phyloP scores from a whole-genome alignment of 2,797 vertebrate genomes.

The Trachops cirrhosus region DNA sequence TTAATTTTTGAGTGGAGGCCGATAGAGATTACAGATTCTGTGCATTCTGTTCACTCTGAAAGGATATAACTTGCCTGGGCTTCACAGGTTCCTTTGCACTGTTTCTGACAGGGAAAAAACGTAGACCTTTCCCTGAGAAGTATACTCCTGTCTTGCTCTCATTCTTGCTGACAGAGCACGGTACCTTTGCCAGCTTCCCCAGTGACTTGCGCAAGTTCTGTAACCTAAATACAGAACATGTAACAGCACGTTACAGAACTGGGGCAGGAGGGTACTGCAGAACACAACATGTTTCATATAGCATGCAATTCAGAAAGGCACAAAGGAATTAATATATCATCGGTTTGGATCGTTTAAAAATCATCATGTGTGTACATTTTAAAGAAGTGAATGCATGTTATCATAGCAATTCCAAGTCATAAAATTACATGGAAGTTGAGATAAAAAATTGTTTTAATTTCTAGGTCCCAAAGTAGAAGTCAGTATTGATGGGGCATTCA shows the following conservation, averaged over 20 bases:
- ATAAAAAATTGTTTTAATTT: conserved; percentile 30
- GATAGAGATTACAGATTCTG: neutral
- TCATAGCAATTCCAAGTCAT: neutral
- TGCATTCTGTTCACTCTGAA: neutral
- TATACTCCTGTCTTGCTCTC: conserved; percentile 10
- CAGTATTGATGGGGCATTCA: neutral
- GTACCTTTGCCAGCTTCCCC: conserved; percentile 34
- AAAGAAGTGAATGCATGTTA: neutral
- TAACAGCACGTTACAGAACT: neutral
- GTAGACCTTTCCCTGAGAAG: neutral
- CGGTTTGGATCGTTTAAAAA: neutral
- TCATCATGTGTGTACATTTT: neutral
- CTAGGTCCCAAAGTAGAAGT: neutral
- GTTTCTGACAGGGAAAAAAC: neutral
- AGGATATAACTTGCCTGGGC: neutral
- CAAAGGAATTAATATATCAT: neutral
- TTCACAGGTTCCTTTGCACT: neutral
- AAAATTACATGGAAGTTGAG: conserved; percentile 11
- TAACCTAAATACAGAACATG: conserved; percentile 43
- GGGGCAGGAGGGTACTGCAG: neutral
- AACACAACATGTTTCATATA: neutral
- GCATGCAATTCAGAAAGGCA: neutral
- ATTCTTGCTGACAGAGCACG: conserved; percentile 27
- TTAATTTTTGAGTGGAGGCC: neutral
- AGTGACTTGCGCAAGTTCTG: conserved; percentile 40